phyloP scores from a whole-genome alignment of 2,113 vertebrate genomes.

The Vulpes vulpes region DNA sequence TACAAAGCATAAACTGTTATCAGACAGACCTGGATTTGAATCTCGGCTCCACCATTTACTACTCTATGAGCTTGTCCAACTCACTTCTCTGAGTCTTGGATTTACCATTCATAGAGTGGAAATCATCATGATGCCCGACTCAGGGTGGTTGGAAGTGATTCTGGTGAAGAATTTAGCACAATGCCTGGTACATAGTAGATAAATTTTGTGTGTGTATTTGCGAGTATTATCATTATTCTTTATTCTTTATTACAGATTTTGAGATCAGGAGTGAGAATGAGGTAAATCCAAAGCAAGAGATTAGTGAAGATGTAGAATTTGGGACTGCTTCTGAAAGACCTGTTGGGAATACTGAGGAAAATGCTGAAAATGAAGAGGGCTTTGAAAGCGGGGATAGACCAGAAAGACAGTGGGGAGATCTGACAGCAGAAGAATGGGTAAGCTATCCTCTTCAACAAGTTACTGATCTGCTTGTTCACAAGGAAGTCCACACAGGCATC shows the following conservation, averaged over 20 bases:
- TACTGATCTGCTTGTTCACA: slow-evolving; percentile 78
- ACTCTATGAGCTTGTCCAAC: neutral
- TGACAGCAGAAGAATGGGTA: slow-evolving; percentile 79
- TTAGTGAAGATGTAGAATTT: slow-evolving; percentile 74
- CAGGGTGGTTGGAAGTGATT: slow-evolving; percentile 18
- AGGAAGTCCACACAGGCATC: slow-evolving; percentile 76
- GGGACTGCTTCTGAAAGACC: slow-evolving; percentile 67
- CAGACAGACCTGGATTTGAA: slow-evolving; percentile 21
- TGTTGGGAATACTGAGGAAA: slow-evolving; percentile 60
- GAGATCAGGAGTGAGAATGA: slow-evolving; percentile 79
- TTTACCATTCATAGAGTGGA: slow-evolving; percentile 1
- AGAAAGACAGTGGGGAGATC: slow-evolving; percentile 75
- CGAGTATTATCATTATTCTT: neutral
- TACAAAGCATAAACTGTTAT: neutral
- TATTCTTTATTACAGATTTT: slow-evolving; percentile 78
- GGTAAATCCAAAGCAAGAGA: slow-evolving; percentile 77
- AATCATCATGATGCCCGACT: neutral
- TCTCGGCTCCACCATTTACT: slow-evolving; percentile 3
- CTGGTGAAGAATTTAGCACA: slow-evolving; percentile 12
- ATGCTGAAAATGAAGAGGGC: slow-evolving; percentile 71
- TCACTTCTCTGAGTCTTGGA: neutral
- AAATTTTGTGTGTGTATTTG: neutral
- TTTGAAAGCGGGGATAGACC: slow-evolving; percentile 68
- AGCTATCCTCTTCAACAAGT: slow-evolving; percentile 83
- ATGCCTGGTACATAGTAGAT: neutral